Evolutionary conservation across 2,113 vertebrate species (phyloP).

Genomic region (Pao palembangensis): DNA sequence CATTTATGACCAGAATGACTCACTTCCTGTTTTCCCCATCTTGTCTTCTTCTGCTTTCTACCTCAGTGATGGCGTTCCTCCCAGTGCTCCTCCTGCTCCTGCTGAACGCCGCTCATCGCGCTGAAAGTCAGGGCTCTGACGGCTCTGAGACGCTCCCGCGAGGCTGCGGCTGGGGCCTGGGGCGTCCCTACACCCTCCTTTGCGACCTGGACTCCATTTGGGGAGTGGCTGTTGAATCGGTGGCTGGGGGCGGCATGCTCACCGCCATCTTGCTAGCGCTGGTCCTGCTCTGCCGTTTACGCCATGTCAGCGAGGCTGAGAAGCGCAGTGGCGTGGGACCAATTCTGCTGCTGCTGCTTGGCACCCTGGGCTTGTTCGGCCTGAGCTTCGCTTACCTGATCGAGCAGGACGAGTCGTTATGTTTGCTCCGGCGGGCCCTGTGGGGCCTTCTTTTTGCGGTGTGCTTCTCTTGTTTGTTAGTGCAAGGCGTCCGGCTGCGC

Average conservation of each 20-base stretch:
- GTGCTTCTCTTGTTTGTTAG: conserved; percentile 92
- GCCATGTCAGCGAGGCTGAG: conserved; percentile 87
- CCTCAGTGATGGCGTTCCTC: conserved; percentile 66
- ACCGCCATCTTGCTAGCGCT: conserved; percentile 83
- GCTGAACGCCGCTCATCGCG: conserved; percentile 71
- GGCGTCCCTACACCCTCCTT: conserved; percentile 85
- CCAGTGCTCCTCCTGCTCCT: conserved; percentile 76
- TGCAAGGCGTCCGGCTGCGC: conserved; percentile 85
- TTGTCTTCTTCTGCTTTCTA: conserved; percentile 9
- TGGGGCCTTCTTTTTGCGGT: conserved; percentile 91
- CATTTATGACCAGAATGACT: conserved; percentile 35
- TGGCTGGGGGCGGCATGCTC: conserved; percentile 83
- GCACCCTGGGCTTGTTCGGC: conserved; percentile 87
- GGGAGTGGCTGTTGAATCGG: conserved; percentile 89
- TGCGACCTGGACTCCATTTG: conserved; percentile 94
- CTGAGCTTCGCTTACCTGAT: conserved; percentile 94
- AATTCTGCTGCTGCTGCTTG: conserved; percentile 87
- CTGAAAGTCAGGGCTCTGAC: conserved; percentile 65
- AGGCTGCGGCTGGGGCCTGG: conserved; percentile 87
- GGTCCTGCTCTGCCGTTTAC: conserved; percentile 86
- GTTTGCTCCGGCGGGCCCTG: conserved; percentile 83
- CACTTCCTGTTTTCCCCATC: conserved; percentile 9
- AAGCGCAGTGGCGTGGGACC: conserved; percentile 86
- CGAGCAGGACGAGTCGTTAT: conserved; percentile 84
- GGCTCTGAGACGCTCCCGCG: conserved; percentile 75